phyloP scores from a whole-genome alignment of 1,140 invertebrate species.

The Drosophila nigromelanica region DNA sequence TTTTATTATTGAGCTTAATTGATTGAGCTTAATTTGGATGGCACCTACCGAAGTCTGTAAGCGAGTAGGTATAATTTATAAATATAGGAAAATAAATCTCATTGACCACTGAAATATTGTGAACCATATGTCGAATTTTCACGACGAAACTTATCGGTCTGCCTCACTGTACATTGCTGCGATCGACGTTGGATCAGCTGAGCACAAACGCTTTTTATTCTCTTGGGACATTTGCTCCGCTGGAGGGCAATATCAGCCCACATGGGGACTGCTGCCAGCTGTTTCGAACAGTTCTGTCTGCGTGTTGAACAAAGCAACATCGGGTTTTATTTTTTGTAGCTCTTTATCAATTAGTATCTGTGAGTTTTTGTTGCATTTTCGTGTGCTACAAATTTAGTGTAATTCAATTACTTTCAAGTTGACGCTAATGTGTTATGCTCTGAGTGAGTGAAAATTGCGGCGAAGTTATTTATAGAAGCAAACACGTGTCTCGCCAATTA shows the following conservation, averaged over 20 bases:
- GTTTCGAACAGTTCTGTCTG: slow-evolving; percentile 14
- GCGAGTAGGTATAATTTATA: no score
- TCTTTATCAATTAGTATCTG: slow-evolving; percentile 12
- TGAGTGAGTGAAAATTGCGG: not conserved
- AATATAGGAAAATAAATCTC: no score
- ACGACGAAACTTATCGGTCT: not conserved
- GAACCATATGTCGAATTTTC: no score
- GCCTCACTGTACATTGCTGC: not conserved
- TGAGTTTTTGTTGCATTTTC: slow-evolving; percentile 23
- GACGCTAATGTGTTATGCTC: not conserved
- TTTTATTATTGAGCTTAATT: not conserved
- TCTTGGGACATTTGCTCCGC: slow-evolving; percentile 24
- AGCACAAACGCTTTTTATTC: not conserved
- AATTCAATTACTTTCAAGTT: slow-evolving; percentile 11
- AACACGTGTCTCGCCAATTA: slow-evolving; percentile 10
- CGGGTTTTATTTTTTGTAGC: not conserved
- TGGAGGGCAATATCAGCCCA: slow-evolving; percentile 1
- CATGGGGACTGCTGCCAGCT: slow-evolving; percentile 8
- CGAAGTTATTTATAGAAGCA: slow-evolving; percentile 12
- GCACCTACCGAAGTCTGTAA: no score
- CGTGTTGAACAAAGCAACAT: slow-evolving; percentile 1
- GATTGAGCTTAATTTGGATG: not conserved
- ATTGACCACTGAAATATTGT: no score
- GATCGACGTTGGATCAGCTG: not conserved
- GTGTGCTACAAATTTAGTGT: slow-evolving; percentile 7